These are phyloP conservation scores for Brachionichthys hirsutus DNA, from an alignment of 2,113 vertebrate genomes.

Conservation along the genomic window DNA sequence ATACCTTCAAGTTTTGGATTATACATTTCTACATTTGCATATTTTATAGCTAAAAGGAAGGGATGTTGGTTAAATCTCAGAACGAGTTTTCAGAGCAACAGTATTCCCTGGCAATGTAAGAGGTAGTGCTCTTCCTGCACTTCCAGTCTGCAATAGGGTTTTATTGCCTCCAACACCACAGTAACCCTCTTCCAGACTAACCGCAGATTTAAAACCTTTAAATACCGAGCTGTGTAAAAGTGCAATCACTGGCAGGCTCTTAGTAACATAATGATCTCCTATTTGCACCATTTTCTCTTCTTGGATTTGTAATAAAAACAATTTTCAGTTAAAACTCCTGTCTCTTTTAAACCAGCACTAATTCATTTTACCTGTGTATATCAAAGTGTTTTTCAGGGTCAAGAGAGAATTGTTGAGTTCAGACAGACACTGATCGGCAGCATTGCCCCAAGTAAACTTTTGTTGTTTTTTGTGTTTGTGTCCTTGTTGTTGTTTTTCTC, in stretches of 20 bases:
- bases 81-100: slow-evolving; percentile 72
- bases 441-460: slow-evolving; percentile 32
- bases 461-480: slow-evolving; percentile 6
- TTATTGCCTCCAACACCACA: slow-evolving; percentile 73
- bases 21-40: too few relatives aligned
- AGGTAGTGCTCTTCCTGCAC: slow-evolving; percentile 73
- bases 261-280: slow-evolving; percentile 66
- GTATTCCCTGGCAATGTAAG: slow-evolving; percentile 50
- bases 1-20: too few relatives aligned
- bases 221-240: slow-evolving; percentile 62
- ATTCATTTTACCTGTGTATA: too few relatives aligned
- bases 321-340: slow-evolving; percentile 50
- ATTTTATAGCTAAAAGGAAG: neutral
- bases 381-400: slow-evolving; percentile 8
- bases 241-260: slow-evolving; percentile 68
- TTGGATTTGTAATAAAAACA: slow-evolving; percentile 67
- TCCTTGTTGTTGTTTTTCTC: slow-evolving; percentile 7
- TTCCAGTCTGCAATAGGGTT: too few relatives aligned
- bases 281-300: slow-evolving; percentile 52
- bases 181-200: slow-evolving; percentile 73
- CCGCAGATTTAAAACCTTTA: slow-evolving; percentile 72
- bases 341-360: too few relatives aligned
- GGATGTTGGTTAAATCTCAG: slow-evolving; percentile 44
- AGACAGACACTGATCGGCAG: neutral
- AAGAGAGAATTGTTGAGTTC: slow-evolving; percentile 27